Percentiles rank a stretch among this genome's conserved stretches.
Conservation (phyloP, 2,113 vertebrate species). For the human (Homo sapiens) region GRCh38 chr20:50859501-50860000, state of each 20-base stretch:
- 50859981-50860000: too few species aligned
- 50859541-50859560: neutral
- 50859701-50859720: neutral
- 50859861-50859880: neutral
- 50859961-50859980: too few species aligned
- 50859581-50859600: neutral
- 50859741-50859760: neutral
- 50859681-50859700: neutral
- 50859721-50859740: neutral
- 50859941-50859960: neutral
- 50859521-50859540: neutral
- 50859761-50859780: neutral
- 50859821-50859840: neutral
- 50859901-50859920: neutral
- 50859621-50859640: neutral
- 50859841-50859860: neutral
- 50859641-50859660: accelerated
- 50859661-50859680: accelerated
- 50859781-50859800: neutral
- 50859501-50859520: neutral
- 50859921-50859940: neutral
- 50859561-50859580: accelerated
- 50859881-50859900: neutral
- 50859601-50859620: neutral
- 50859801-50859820: neutral